Base-by-base conservation (phyloP, 2,888 invertebrate genomes). In the Keiferia lycopersicella region DNA sequence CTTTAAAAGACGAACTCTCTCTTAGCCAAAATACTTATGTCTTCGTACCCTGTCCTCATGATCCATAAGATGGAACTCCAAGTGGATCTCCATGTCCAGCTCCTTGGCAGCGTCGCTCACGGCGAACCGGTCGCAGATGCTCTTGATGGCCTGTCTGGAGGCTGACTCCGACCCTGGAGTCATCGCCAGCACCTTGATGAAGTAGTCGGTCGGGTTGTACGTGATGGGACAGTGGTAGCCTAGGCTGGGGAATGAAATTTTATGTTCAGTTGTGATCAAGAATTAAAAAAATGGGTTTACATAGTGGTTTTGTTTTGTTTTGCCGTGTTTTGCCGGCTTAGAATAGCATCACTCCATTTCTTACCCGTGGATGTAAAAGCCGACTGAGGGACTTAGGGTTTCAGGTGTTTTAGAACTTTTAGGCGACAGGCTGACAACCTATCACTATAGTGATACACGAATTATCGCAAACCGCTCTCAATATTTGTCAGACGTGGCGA, bases 151-250 rank as follows among this genome's bases (percentile, higher is more conserved):
- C 66, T 94, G 93, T 64, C 94, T 93, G 8, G 96, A 95, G 0
- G 94, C 94, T 12, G 93, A 92, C 79, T 97, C 97, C 0, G 94
- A 93, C 4, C 95, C 96, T 0, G 97, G 96, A 22, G 95, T 94
- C 0, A 95, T 92, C 0, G 98, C 97, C 69, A 98, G 83, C 0
- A 95, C 95, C 72, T 96, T 95, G 69, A 98, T 96, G 76, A 97
- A 95, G 87, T 96, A 97, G 81, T 98, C 98, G 0, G 98, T 97
- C 0, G 97, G 97, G 82, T 98, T 98, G 88, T 95, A 98, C 61
- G 95, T 95, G 41, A 93, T 88, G 0, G 98, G 98, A 73, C 96
- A 97, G 50, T 92, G 88, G 82, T 95, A 95, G 12, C 96, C 96
- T 60, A 94, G 87, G 63, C 96, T 96, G 82, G 6, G 79, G 76